phyloP scores from a whole-genome alignment of 2,888 invertebrate genomes.

The Allacma fusca region DNA sequence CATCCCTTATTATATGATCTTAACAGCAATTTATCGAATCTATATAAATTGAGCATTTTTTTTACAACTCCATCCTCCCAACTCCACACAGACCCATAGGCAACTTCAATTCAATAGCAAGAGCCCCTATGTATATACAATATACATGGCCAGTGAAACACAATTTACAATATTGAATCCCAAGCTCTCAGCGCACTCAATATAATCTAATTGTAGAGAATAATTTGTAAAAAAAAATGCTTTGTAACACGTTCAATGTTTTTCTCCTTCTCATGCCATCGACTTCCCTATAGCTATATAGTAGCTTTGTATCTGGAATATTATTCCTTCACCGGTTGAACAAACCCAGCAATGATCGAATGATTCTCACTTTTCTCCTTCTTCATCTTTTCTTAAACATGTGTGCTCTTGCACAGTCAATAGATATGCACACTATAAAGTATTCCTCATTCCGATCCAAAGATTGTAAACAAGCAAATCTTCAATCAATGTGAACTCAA shows the following conservation, averaged over 20 bases:
- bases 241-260: constrained; percentile 2
- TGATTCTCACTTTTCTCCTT: no score
- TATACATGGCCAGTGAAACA: neutral
- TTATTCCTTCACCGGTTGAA: no score
- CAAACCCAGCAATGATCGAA: no score
- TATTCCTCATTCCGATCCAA: no score
- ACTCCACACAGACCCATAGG: neutral
- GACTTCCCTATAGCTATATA: neutral
- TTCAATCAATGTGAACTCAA: no score
- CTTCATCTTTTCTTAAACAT: no score
- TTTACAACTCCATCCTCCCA: neutral
- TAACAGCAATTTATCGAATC: constrained; percentile 16
- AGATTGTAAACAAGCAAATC: no score
- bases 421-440: no score
- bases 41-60: constrained; percentile 16
- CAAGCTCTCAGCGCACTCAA: constrained; percentile 11
- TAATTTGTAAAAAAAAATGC: constrained; percentile 6
- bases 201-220: constrained; percentile 23
- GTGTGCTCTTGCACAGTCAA: no score
- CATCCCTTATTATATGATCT: neutral
- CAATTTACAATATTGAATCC: constrained; percentile 16
- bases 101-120: neutral
- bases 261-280: neutral
- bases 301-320: neutral
- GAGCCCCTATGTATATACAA: neutral